Conservation (phyloP, 35 echinoderm and acorn worm species). For the Apostichopus japonicus region DNA sequence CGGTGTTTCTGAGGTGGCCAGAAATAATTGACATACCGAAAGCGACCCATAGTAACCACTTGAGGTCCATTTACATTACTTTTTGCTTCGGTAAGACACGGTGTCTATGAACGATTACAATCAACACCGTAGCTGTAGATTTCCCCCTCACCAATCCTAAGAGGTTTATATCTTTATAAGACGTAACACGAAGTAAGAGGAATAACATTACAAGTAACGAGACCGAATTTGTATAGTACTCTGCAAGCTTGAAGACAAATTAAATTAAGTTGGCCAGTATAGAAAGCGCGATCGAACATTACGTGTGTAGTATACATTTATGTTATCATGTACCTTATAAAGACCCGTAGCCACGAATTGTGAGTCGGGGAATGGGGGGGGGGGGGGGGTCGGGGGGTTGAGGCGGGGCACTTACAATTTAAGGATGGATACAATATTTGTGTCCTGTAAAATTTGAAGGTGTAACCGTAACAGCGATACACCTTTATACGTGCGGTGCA, state of each 20-base stretch:
- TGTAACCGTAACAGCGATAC: no score
- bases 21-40: not conserved
- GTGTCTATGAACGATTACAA: constrained; percentile 12
- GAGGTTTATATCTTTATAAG: not conserved
- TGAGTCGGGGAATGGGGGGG: no score
- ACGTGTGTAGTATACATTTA: no score
- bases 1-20: constrained; percentile 20
- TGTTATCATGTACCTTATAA: no score
- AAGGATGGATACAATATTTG: no score
- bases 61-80: constrained; percentile 21
- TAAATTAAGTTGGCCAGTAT: not conserved
- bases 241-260: no score
- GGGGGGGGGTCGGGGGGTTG: no score
- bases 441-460: no score
- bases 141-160: not conserved
- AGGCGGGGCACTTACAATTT: no score
- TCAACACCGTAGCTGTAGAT: not conserved
- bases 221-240: not conserved
- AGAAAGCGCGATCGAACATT: not conserved
- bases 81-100: not conserved
- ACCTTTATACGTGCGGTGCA: no score
- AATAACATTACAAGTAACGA: not conserved
- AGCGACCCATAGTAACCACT: constrained; percentile 37
- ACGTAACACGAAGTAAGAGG: not conserved
- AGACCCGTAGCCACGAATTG: no score